Base-by-base conservation (phyloP, 1,140 invertebrate genomes). In the Sweltsa coloradensis region DNA sequence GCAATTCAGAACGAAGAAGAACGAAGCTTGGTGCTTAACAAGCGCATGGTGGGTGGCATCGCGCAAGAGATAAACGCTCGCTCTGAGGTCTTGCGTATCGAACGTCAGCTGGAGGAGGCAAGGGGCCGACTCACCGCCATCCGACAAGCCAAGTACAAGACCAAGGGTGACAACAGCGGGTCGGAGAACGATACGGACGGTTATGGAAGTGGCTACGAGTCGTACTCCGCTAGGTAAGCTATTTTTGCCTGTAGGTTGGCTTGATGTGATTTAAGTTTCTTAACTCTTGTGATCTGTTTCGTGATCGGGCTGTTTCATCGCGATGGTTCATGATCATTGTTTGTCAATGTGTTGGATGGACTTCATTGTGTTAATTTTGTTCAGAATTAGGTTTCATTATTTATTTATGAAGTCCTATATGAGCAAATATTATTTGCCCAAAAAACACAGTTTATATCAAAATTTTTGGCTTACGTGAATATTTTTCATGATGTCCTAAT, bases 1-100 rank as follows among this genome's bases (percentile, higher is more conserved):
- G 87, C 89, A 2, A 89, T 97, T 42, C 85, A 87, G 37, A 79
- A 67, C 24, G 89, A 95, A 56, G 93, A 97, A 56, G 93, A 97
- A 57, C 70, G 87, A 19, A 85, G 80, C 31, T 68, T 97, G 3
- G 81, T 95, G 36, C 75, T 98, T 16, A 92, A 95, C 60, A 80
- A 84, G 34, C 71, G 85, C 39, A 92, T 95, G 83, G 93, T 97
- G 4, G 88, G 87, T 42, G 89, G 90, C 18, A 90, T 93, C 57
- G 88, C 89, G 1, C 89, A 94, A 60, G 89, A 94, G 68, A 91
- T 95, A 37, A 81, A 92, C 59, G 87, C 87, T 3, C 74, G 82
- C 34, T 82, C 83, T 13, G 86, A 92, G 57, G 90, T 97, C 0
- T 69, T 97, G 16, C 76, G 87, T 49, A 96, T 95, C 59, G 94